Percentiles rank a stretch among this genome's conserved stretches.
phyloP scores from a whole-genome alignment of 2,888 invertebrate species.

The Panorpa germanica region DNA sequence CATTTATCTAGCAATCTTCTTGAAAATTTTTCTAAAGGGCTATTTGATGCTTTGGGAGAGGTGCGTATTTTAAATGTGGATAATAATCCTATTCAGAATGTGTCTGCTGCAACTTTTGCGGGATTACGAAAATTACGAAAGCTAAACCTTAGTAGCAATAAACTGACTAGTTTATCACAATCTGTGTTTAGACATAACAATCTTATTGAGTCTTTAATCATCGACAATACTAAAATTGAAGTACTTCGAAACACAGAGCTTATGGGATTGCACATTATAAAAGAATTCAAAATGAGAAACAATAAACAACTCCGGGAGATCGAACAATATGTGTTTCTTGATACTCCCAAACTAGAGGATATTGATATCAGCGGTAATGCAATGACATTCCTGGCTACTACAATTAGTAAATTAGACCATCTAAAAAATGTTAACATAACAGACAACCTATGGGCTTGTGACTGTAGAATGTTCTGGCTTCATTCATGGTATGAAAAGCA shows the following conservation, averaged over 20 bases:
- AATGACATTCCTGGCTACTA: conserved; percentile 48
- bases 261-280: conserved; percentile 37
- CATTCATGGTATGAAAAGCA: conserved; percentile 36
- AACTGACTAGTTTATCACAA: conserved; percentile 24
- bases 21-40: conserved; percentile 50
- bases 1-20: conserved; percentile 55
- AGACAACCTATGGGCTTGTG: conserved; percentile 69
- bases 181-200: conserved; percentile 27
- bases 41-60: conserved; percentile 46
- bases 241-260: conserved; percentile 44
- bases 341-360: conserved; percentile 36
- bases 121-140: conserved; percentile 32
- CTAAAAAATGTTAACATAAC: conserved; percentile 45
- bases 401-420: conserved; percentile 40
- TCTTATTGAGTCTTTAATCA: conserved; percentile 31
- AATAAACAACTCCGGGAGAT: conserved; percentile 40
- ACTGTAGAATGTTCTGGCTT: conserved; percentile 73
- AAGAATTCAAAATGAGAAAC: conserved; percentile 36
- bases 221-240: conserved; percentile 47
- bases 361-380: conserved; percentile 53
- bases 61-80: conserved; percentile 40
- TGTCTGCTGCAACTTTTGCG: conserved; percentile 38
- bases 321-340: conserved; percentile 39
- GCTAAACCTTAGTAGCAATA: conserved; percentile 40
- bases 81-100: conserved; percentile 35